Percentiles rank a stretch among this genome's conserved stretches.
Conservation (phyloP, 1,140 invertebrate genomes). For the Drosophila mayri region DNA sequence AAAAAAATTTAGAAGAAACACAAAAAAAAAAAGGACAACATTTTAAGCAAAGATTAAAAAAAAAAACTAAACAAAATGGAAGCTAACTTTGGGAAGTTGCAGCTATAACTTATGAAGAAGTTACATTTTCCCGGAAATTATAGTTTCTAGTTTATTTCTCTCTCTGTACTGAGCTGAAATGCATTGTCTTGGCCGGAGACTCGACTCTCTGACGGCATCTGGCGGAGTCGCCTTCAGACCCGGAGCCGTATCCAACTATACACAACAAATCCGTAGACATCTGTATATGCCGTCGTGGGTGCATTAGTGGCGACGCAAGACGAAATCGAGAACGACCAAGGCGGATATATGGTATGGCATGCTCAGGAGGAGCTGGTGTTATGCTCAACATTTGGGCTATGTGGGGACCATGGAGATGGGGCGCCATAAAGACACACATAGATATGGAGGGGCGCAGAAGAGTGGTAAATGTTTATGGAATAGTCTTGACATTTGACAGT, state of each 20-base stretch:
- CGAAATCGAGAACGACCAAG: background rate
- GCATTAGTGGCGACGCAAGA: constrained; percentile 48
- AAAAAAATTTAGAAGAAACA: too few relatives aligned
- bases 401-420: background rate
- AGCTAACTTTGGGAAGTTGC: too few relatives aligned
- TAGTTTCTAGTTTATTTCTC: too few relatives aligned
- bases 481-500: constrained; percentile 80
- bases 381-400: constrained; percentile 28
- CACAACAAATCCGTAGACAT: constrained; percentile 51
- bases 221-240: constrained; percentile 20
- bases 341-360: constrained; percentile 22
- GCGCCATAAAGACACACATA: constrained; percentile 2
- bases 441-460: constrained; percentile 20
- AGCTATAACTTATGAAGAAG: too few relatives aligned
- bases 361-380: constrained; percentile 21
- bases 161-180: background rate
- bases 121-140: too few relatives aligned
- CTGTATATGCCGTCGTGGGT: constrained; percentile 33
- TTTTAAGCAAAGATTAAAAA: too few relatives aligned
- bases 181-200: constrained; percentile 53
- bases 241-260: constrained; percentile 5
- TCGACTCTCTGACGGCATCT: constrained; percentile 54
- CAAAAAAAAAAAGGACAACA: background rate
- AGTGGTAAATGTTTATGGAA: constrained; percentile 72
- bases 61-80: too few relatives aligned